Conservation (phyloP, 1,140 invertebrate species). For the Drosophila nasuta region DNA sequence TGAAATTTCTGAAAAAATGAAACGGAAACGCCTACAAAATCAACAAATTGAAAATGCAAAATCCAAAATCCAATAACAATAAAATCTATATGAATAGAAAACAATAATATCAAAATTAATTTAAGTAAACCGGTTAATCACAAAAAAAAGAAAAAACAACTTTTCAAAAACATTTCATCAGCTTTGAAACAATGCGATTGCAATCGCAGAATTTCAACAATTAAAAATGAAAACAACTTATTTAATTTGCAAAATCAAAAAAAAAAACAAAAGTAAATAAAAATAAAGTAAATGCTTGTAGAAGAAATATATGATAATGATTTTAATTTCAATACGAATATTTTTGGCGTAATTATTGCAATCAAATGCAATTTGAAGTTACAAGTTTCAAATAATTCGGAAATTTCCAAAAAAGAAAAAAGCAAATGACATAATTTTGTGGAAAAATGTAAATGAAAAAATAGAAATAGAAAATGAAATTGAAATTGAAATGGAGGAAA, state of each 20-base stretch:
- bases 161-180: neutral
- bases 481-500: neutral
- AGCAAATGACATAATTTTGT: constrained; percentile 18
- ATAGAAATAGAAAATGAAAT: neutral
- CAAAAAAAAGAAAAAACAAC: neutral
- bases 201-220: neutral
- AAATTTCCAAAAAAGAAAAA: neutral
- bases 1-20: too few relatives aligned
- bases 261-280: too few relatives aligned
- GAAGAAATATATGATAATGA: too few relatives aligned
- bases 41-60: neutral
- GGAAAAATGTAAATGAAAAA: neutral
- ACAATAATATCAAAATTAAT: neutral
- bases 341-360: too few relatives aligned
- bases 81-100: too few relatives aligned
- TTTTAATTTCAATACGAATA: too few relatives aligned
- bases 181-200: neutral
- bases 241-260: neutral
- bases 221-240: neutral
- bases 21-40: constrained; percentile 2
- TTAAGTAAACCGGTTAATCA: neutral
- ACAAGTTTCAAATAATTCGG: too few relatives aligned
- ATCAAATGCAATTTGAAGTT: too few relatives aligned
- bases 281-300: too few relatives aligned
- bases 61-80: neutral